phyloP scores from a whole-genome alignment of 2,888 invertebrate species.

The Dione juno region DNA sequence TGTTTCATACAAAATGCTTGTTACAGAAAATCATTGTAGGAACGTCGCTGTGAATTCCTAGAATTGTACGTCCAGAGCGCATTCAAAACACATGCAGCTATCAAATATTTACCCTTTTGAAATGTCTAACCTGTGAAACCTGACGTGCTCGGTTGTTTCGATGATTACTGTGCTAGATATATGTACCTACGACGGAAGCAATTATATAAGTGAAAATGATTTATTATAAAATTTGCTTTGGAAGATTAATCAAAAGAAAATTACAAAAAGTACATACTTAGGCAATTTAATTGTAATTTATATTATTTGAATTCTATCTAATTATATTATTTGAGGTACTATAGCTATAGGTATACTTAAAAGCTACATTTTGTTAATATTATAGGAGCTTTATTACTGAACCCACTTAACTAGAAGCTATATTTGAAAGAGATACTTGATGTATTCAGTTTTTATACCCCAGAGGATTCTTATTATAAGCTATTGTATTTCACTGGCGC shows the following conservation, averaged over 20 bases:
- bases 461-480: conserved; percentile 27
- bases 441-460: conserved; percentile 22
- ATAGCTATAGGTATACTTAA: too few relatives aligned
- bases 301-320: too few relatives aligned
- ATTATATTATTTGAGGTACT: too few relatives aligned
- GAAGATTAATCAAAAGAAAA: too few relatives aligned
- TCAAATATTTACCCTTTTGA: conserved; percentile 12
- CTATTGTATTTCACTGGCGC: conserved; percentile 36
- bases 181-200: background rate
- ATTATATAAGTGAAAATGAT: background rate
- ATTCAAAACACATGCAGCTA: conserved; percentile 4
- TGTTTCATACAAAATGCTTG: background rate
- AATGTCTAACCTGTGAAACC: background rate
- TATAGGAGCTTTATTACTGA: background rate
- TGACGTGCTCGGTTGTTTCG: background rate
- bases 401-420: background rate
- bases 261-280: too few relatives aligned
- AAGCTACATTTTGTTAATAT: background rate
- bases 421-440: conserved; percentile 12
- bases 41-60: background rate
- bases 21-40: background rate
- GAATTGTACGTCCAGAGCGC: background rate
- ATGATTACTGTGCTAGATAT: conserved; percentile 2
- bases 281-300: too few relatives aligned
- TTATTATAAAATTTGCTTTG: too few relatives aligned